A percentile compares a stretch with the other conserved stretches of the same genome.
These are phyloP conservation scores for Drosophila carrolli DNA, from an alignment of 1,140 invertebrate species.

Conservation along the genomic window DNA sequence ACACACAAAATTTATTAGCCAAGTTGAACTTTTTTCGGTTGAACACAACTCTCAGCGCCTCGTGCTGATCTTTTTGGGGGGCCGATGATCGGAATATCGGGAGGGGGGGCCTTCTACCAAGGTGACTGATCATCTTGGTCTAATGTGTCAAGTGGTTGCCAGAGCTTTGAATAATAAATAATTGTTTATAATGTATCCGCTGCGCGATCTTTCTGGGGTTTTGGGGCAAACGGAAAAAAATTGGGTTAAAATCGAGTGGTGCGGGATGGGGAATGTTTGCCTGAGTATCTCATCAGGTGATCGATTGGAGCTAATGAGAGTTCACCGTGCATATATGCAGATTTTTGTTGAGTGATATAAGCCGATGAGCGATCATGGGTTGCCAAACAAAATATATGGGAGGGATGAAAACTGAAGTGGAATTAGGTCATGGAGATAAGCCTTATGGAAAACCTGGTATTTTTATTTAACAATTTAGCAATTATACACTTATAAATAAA, in stretches of 20 bases:
- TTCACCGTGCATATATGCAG: not conserved
- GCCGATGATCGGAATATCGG: not conserved
- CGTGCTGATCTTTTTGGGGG: constrained; percentile 27
- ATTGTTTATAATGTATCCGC: constrained; percentile 56
- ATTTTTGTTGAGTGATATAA: constrained; percentile 8
- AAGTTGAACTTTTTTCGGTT: constrained; percentile 62
- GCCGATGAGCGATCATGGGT: constrained; percentile 5
- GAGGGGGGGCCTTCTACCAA: constrained; percentile 31
- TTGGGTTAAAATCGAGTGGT: constrained; percentile 35
- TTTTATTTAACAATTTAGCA: too few relatives aligned
- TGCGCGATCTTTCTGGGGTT: constrained; percentile 20
- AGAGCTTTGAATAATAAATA: constrained; percentile 63
- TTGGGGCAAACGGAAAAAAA: constrained; percentile 25
- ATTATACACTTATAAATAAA: too few relatives aligned
- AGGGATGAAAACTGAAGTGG: not conserved
- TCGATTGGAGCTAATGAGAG: constrained; percentile 26
- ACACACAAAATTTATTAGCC: constrained; percentile 74
- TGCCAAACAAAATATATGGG: not conserved
- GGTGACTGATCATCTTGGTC: constrained; percentile 73
- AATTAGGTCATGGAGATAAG: not conserved
- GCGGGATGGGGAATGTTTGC: constrained; percentile 7
- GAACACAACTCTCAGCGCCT: constrained; percentile 48
- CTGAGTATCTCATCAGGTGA: constrained; percentile 30
- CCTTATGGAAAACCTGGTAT: too few relatives aligned
- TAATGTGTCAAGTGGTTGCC: constrained; percentile 74